These are phyloP conservation scores for Amphipoea oculea DNA, from an alignment of 2,888 invertebrate genomes.

Conservation along the genomic window DNA sequence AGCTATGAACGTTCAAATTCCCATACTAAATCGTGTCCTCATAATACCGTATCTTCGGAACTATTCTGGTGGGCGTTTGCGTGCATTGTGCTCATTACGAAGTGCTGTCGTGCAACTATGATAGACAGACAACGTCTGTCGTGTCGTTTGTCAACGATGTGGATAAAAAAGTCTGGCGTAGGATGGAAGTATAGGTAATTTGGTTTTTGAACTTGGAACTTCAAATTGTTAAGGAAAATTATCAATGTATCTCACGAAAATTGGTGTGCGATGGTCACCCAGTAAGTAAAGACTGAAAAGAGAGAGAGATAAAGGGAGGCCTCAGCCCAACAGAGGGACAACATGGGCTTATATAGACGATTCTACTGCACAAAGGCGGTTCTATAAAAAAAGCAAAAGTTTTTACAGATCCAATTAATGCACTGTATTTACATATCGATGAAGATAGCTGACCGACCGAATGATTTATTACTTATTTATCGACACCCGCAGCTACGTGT, in stretches of 20 bases:
- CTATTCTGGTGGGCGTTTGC: conserved; percentile 40
- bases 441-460: neutral
- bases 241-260: neutral
- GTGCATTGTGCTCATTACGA: conserved; percentile 36
- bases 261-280: too few relatives aligned
- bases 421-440: neutral
- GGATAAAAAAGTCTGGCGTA: conserved; percentile 32
- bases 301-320: too few relatives aligned
- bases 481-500: neutral
- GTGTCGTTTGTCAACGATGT: conserved; percentile 32
- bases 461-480: conserved; percentile 9
- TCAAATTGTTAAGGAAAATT: neutral
- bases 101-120: conserved; percentile 46
- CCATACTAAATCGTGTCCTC: conserved; percentile 13
- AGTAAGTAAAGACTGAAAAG: neutral
- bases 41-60: conserved; percentile 13
- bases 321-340: neutral
- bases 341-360: too few relatives aligned
- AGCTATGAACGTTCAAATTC: neutral
- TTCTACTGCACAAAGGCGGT: neutral
- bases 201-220: neutral
- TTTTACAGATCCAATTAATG: neutral
- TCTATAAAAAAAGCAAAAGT: neutral
- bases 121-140: conserved; percentile 17
- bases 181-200: neutral